These are phyloP conservation scores for Eremophila alpestris DNA, from an alignment of 2,797 vertebrate species.

Conservation along the genomic window DNA sequence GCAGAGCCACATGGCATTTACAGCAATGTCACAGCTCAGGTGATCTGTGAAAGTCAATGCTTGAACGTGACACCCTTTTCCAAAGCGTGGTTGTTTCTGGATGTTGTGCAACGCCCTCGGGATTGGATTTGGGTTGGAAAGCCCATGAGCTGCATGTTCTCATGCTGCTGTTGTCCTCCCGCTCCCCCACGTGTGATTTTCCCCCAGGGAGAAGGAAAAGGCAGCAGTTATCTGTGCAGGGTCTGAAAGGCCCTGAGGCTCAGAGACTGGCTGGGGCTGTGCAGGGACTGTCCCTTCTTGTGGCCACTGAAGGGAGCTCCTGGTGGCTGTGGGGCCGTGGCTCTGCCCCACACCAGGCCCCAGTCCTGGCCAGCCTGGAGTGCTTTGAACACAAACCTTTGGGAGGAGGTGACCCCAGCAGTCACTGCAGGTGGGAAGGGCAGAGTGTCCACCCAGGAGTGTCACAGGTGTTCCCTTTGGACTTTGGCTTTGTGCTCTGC, in stretches of 20 bases:
- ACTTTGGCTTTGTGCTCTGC: accelerated
- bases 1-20: constrained; percentile 39
- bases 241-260: background rate
- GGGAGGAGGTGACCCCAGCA: background rate
- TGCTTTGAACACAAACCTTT: accelerated
- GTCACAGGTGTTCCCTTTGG: background rate
- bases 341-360: background rate
- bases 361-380: background rate
- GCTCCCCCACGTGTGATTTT: accelerated
- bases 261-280: background rate
- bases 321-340: accelerated
- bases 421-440: accelerated
- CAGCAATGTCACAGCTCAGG: constrained; percentile 37
- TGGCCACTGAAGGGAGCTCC: background rate
- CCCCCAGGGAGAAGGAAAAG: background rate
- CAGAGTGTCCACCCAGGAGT: accelerated
- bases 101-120: background rate
- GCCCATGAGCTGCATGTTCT: background rate
- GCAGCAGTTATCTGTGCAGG: background rate
- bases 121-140: background rate
- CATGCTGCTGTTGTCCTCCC: background rate
- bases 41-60: background rate
- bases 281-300: background rate
- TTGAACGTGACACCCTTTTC: background rate
- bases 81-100: background rate